Evolutionary conservation across 2,113 vertebrate species (phyloP), one percentile per base, ranked within the genome.

Genomic region (Formicarius rufipectus): DNA sequence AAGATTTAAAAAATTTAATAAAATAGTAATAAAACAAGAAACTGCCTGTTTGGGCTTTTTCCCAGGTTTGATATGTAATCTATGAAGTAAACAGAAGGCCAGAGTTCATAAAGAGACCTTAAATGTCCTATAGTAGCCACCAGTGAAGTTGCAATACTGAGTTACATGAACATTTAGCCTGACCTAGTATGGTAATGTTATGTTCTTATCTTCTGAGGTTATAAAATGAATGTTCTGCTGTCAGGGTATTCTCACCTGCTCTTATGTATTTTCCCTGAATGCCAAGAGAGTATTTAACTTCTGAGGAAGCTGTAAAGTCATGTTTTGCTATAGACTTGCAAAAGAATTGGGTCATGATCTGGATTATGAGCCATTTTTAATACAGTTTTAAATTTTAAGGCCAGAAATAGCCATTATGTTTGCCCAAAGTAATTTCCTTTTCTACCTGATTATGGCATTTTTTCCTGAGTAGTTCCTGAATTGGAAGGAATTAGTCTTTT

Each of bases 31-130:
- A 56, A 66, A 62, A 33, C 8, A 58, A 77, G 24, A 76, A 80
- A 66, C 3, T 37, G 10, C 31, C 59, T 59, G 19, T 17, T 53
- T 40, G 9, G 25, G 25, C 1, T 33, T 47, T 72, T 75, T 82
- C 11, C 21, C 24, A 79, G 33, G 40, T 22, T 91, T 91, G 66
- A 91, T 96, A 49, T 27, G 71, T 95, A 87, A 95, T 53, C 78
- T 87, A 73, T 93, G 42, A 95, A 96, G 47, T 50, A 35, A 89
- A 79, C 50, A 75, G 49, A 85, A 89, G 87, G 82, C 82, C 92
- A 85, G 79, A 93, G 87, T 91, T 90, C 72, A 82, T 72, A 82
- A 66, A 75, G 14, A 89, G 84, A 91, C 87, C 62, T 91, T 76
- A 91, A 79, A 68, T 88, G 82, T 37, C 67, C 87, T 64, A 30